These are phyloP conservation scores for Seriola dumerili DNA, from an alignment of 2,113 vertebrate species.

Conservation along the genomic window DNA sequence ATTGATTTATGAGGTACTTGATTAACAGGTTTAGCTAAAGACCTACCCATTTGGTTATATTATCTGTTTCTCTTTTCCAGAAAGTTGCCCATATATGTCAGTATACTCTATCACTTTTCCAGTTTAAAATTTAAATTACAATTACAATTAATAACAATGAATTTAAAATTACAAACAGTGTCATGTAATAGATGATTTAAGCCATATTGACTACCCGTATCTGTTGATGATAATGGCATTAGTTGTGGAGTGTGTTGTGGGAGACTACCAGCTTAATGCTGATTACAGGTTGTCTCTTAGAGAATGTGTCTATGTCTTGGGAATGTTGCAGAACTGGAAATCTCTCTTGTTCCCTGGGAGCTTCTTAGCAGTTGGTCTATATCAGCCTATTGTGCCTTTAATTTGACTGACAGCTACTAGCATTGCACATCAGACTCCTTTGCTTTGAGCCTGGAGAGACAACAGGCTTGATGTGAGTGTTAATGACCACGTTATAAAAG, in stretches of 20 bases:
- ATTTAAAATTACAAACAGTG: too few relatives aligned
- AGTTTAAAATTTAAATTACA: too few relatives aligned
- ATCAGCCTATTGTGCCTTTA: slow-evolving; percentile 55
- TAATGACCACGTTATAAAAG: slow-evolving; percentile 53
- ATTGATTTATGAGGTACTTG: not conserved
- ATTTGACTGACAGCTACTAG: slow-evolving; percentile 72
- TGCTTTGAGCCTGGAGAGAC: slow-evolving; percentile 40
- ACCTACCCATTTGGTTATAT: not conserved
- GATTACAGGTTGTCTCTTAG: not conserved
- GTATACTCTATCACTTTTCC: too few relatives aligned
- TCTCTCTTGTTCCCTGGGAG: not conserved
- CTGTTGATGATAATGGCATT: not conserved
- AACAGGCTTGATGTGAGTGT: slow-evolving; percentile 50
- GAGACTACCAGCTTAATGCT: not conserved
- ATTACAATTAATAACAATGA: too few relatives aligned
- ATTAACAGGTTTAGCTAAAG: not conserved
- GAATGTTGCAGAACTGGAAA: slow-evolving; percentile 74
- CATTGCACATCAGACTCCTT: slow-evolving; percentile 47
- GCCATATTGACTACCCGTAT: not conserved
- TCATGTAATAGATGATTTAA: not conserved
- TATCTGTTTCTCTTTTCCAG: not conserved
- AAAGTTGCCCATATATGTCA: not conserved
- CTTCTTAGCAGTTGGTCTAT: slow-evolving; percentile 42
- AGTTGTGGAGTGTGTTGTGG: not conserved
- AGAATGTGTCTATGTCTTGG: not conserved